A percentile compares a stretch with the other conserved stretches of the same genome.
These are phyloP conservation scores for Volucella zonaria DNA, from an alignment of 2,888 invertebrate species.

Conservation along the genomic window DNA sequence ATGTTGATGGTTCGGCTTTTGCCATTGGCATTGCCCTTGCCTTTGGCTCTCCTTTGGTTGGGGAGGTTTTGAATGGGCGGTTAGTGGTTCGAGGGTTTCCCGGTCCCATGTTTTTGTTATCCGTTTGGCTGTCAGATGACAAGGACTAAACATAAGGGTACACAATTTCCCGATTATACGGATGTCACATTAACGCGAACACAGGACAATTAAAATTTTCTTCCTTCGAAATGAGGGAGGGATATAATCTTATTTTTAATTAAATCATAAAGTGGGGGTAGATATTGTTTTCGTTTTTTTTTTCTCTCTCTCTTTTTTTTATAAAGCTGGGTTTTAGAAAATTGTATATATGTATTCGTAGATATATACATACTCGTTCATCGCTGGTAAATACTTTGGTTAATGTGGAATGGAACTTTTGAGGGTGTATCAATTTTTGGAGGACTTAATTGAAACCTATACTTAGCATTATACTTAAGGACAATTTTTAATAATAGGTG, in stretches of 20 bases:
- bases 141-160: constrained; percentile 60
- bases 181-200: constrained; percentile 57
- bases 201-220: constrained; percentile 56
- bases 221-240: constrained; percentile 41
- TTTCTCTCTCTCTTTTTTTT: not conserved
- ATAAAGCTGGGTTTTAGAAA: no score
- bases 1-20: not conserved
- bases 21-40: no score
- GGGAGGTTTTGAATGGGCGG: not conserved
- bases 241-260: constrained; percentile 57
- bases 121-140: constrained; percentile 61
- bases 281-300: not conserved
- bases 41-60: no score
- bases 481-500: no score
- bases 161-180: constrained; percentile 55
- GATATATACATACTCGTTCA: no score
- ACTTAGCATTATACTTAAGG: no score
- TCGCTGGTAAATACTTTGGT: no score
- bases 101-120: constrained; percentile 11
- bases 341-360: no score
- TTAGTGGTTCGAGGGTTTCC: constrained; percentile 11
- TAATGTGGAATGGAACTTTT: no score
- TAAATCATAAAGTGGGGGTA: constrained; percentile 45
- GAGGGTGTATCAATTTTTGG: no score
- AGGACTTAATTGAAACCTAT: no score